Evolutionary conservation across 2,113 vertebrate species (phyloP).

Genomic region (Climacteris rufus): DNA sequence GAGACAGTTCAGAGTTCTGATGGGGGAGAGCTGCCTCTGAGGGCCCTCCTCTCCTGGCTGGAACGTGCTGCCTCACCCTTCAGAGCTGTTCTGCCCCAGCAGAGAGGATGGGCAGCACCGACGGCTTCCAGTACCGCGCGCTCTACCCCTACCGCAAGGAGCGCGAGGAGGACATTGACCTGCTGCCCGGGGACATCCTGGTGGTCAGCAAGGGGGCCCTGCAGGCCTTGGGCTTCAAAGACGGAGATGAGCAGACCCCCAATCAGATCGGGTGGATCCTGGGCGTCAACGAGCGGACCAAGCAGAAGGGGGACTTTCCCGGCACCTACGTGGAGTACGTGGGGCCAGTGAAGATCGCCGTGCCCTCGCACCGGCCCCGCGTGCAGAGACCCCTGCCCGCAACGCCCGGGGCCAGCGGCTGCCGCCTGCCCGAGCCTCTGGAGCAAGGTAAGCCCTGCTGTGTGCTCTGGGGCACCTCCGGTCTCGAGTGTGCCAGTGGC

Average conservation of each 20-base stretch:
- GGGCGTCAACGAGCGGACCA: constrained; percentile 88
- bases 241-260: constrained; percentile 82
- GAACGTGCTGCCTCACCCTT: not conserved
- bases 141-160: constrained; percentile 87
- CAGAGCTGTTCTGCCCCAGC: not conserved
- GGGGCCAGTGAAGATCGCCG: constrained; percentile 80
- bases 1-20: not conserved
- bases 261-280: constrained; percentile 89
- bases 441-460: constrained; percentile 74
- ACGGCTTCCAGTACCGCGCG: constrained; percentile 89
- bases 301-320: constrained; percentile 90
- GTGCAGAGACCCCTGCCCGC: constrained; percentile 86
- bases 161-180: constrained; percentile 89
- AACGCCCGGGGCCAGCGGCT: constrained; percentile 72
- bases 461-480: rapidly evolving
- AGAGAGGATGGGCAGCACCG: constrained; percentile 69
- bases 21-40: constrained; percentile 15
- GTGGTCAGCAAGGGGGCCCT: constrained; percentile 87
- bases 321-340: constrained; percentile 92
- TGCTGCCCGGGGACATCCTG: constrained; percentile 85
- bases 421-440: not conserved
- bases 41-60: not conserved
- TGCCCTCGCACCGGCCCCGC: constrained; percentile 79
- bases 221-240: constrained; percentile 81
- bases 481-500: not conserved